phyloP scores from a whole-genome alignment of 1,140 invertebrate species.

The Neotoxoptera formosana region DNA sequence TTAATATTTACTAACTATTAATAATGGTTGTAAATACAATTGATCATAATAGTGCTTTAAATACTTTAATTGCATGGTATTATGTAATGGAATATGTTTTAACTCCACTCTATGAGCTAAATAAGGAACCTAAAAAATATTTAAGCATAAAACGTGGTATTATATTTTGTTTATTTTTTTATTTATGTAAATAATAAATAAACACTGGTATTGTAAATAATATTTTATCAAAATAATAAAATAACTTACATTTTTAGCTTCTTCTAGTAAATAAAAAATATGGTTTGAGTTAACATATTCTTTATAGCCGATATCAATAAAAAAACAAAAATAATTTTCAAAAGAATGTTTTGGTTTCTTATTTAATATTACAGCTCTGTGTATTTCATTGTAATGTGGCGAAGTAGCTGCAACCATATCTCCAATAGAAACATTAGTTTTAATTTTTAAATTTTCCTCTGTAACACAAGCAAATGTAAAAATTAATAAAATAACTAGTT shows the following conservation, averaged over 20 bases:
- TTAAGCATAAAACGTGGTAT: background rate
- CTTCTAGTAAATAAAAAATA: background rate
- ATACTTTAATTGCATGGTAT: background rate
- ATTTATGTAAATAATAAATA: background rate
- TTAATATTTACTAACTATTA: conserved; percentile 14
- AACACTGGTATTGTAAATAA: too few species aligned
- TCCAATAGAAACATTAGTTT: background rate
- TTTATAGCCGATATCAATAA: conserved; percentile 8
- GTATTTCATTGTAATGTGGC: background rate
- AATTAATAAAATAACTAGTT: background rate
- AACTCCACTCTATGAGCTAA: background rate
- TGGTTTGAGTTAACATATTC: background rate
- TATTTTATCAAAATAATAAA: background rate
- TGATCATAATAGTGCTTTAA: background rate
- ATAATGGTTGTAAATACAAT: conserved; percentile 18
- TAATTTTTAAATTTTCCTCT: background rate
- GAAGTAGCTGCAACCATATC: conserved; percentile 6
- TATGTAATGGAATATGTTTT: background rate
- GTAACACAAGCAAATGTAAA: background rate
- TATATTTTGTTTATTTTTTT: background rate
- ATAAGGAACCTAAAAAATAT: conserved; percentile 30
- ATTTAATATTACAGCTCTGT: background rate
- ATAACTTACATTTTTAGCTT: background rate
- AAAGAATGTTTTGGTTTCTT: background rate
- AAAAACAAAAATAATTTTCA: background rate